phyloP scores from a whole-genome alignment of 2,797 vertebrate genomes.

The Neosilurus hyrtlii region DNA sequence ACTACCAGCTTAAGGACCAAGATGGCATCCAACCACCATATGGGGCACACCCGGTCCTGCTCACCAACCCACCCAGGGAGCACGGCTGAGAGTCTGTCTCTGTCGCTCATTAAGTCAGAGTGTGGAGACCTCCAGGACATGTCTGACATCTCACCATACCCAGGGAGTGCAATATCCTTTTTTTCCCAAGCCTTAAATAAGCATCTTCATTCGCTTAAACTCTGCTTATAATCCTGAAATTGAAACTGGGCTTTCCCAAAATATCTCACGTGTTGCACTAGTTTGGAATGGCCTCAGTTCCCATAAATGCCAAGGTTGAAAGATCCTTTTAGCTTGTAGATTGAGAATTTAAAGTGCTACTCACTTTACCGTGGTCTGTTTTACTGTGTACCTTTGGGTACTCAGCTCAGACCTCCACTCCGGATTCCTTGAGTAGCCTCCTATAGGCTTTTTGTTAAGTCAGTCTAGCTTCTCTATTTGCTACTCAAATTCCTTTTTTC shows the following conservation, averaged over 20 bases:
- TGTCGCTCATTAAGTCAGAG: constrained; percentile 97
- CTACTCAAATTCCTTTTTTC: constrained; percentile 22
- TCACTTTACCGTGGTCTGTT: constrained; percentile 2
- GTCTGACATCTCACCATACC: constrained; percentile 96
- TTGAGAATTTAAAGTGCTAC: background rate
- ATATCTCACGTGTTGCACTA: background rate
- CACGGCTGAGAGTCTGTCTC: constrained; percentile 86
- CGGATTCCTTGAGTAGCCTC: background rate
- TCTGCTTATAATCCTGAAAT: background rate
- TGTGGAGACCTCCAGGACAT: constrained; percentile 96
- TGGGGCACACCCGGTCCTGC: constrained; percentile 85
- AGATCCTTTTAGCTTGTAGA: background rate
- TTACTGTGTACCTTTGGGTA: background rate
- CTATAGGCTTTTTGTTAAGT: constrained; percentile 12
- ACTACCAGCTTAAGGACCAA: constrained; percentile 96
- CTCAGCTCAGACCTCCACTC: background rate
- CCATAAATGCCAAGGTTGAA: background rate
- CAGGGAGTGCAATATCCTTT: constrained; percentile 99
- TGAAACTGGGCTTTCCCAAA: background rate
- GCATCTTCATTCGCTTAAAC: background rate
- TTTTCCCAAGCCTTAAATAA: background rate
- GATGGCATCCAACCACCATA: constrained; percentile 88
- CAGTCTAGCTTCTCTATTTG: background rate
- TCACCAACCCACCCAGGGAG: constrained; percentile 91
- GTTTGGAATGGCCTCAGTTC: background rate